Base-by-base conservation (phyloP, 2,888 invertebrate genomes). In the Lasioglossum figueresi region DNA sequence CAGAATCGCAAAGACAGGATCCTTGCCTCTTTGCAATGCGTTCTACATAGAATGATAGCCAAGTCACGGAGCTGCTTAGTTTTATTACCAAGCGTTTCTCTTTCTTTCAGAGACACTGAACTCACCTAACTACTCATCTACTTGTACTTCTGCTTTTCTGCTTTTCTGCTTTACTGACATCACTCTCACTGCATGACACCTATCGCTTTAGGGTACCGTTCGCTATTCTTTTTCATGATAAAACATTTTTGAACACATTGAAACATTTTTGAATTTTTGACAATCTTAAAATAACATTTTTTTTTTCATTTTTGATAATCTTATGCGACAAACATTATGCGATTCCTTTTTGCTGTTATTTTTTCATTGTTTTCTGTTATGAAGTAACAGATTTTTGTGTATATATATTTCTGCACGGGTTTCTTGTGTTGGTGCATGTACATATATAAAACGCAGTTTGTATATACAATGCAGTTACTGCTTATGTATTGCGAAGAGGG, bases 101-200 rank as follows among this genome's bases (percentile, higher is more conserved):
- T 92, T 92, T 91, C 87, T 93, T 93, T 92, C 92, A 93, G 92
- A 92, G 81, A 72, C 79, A 88, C 86, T 92, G 91, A 92, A 85
- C 84, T 86, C 83, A 86, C 68, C 82, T 86, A 89, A 89, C 75
- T n/a, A n/a, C n/a, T n/a, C n/a, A 86, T 85, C 83, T 81, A 56
- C 83, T 88, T 84, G 92, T 88, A 84, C 88, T 86, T 86, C 88
- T 89, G 86, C 84, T 88, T 88, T 88, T 86, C 88, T 89, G 86
- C 84, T 88, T 88, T 88, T 91, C 86, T 91, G 85, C 90, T 91
- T 89, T 91, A 73, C n/a, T 85, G 86, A 83, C 87, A 84, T 88
- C 88, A 85, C 84, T 90, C 83, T 88, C 80, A 90, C 90, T 92
- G 91, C 92, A 91, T 92, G 92, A 90, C 81, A 88, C 75, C 87